Base-by-base conservation (phyloP, 2,113 vertebrate species). In the Stomatorhinus ivindoensis region DNA sequence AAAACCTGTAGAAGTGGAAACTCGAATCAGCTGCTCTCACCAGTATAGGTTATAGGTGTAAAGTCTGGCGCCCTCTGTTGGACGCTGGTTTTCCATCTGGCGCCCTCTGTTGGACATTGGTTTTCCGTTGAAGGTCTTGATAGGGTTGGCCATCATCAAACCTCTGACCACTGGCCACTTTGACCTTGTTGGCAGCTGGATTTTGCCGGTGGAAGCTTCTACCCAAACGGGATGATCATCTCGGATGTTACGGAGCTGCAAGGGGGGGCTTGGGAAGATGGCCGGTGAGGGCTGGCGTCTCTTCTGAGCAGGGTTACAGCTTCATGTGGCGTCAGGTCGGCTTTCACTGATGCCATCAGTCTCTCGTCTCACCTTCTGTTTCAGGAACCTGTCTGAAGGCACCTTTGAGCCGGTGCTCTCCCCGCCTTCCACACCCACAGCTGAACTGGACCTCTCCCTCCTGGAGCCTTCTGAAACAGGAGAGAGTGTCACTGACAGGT, bases 181-280 rank as follows among this genome's bases (percentile, higher is more conserved):
- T 91, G 87, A 17, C 46, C 73, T 2, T 89, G 89, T 89, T 80
- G 17, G 44, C 90, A 91, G 91, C 86, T 89, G 88, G 92, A 90
- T 46, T 87, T 51, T 46, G n/a, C 65, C 46, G 88, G 55, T 47
- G 88, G 91, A 35, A 87, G 87, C 21, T 83, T 91, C 48, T 93
- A 90, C 61, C 90, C 90, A 6, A 88, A 89, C 47, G 87, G 91
- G 1, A 82, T 55, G 82, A 90, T 92, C 88, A 89, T 91, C 48
- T 90, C 91, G 19, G 89, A 93, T 21, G 89, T 92, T 87, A 89
- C 88, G 0, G 48, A 90, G 55, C 58, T 50, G 2, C 86, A 47
- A 2, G 31, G 19, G 44, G 90, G 19, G 4, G 27, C n/a, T 39
- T 46, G 27, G 27, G 61, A 88, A 46, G 51, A 35, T 1, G 42